Percentiles rank a stretch among this genome's conserved stretches.
phyloP scores from a whole-genome alignment of 92 coral and sea anemone species.

The Zoanthus solanderi region DNA sequence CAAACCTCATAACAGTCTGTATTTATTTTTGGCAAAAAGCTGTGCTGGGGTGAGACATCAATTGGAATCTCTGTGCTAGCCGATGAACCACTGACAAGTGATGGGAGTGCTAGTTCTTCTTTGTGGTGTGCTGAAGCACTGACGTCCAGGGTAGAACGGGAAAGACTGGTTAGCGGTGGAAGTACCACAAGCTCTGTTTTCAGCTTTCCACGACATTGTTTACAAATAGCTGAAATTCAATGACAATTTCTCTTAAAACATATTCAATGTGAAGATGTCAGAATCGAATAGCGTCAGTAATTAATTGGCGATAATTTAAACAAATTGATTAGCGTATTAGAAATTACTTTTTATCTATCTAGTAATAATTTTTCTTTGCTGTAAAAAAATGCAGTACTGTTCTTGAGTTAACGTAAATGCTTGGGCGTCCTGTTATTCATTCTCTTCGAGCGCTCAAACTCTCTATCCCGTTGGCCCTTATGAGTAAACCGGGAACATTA shows the following conservation, averaged over 20 bases:
- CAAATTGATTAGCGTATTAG: conserved; percentile 9
- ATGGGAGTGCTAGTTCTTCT: background rate
- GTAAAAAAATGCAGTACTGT: conserved; percentile 12
- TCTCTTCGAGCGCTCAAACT: conserved; percentile 20
- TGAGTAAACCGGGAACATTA: conserved; percentile 33
- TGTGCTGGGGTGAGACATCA: conserved; percentile 6
- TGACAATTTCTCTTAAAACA: conserved; percentile 2
- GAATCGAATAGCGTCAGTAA: conserved; percentile 19
- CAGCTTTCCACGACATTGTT: conserved; percentile 41
- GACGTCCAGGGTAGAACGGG: background rate
- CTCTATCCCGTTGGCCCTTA: conserved; percentile 26
- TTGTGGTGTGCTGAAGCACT: background rate
- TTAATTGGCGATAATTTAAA: background rate
- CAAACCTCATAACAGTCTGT: background rate
- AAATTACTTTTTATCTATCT: conserved; percentile 25
- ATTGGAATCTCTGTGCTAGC: background rate
- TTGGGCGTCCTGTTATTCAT: conserved; percentile 12
- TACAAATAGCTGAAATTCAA: conserved; percentile 41
- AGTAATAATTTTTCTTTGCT: conserved; percentile 38
- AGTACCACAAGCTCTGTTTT: conserved; percentile 17
- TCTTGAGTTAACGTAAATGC: conserved; percentile 33
- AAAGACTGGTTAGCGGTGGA: background rate
- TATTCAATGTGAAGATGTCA: background rate
- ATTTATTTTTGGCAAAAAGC: conserved; percentile 6
- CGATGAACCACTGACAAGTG: conserved; percentile 1